Percentiles rank a stretch among this genome's conserved stretches.
These are phyloP conservation scores for Fragum whitleyi DNA, from an alignment of 2,888 invertebrate genomes.

Conservation along the genomic window DNA sequence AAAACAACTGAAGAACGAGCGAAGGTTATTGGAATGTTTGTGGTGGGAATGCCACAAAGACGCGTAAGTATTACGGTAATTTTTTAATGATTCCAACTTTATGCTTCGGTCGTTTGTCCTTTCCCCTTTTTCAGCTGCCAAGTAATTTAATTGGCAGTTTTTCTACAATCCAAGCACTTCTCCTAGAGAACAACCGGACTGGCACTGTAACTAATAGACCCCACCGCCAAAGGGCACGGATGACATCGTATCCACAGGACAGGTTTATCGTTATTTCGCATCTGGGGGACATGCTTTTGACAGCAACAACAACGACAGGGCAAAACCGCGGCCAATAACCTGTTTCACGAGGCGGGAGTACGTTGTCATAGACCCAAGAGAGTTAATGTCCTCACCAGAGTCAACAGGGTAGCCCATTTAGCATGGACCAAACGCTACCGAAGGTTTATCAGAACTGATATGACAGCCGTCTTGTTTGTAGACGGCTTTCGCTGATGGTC, in stretches of 20 bases:
- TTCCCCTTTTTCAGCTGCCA: constrained; percentile 25
- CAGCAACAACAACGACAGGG: not conserved
- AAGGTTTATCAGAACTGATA: constrained; percentile 21
- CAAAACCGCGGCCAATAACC: not conserved
- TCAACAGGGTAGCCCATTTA: not conserved
- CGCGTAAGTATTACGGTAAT: not conserved
- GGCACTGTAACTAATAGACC: constrained; percentile 32
- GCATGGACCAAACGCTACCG: not conserved
- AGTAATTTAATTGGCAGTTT: constrained; percentile 7
- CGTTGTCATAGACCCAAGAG: not conserved
- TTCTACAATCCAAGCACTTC: too few species aligned
- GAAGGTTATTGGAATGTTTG: too few species aligned
- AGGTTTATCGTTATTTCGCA: constrained; percentile 24
- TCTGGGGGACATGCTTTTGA: not conserved
- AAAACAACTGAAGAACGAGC: constrained; percentile 20
- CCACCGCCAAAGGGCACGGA: constrained; percentile 3
- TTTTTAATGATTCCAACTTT: constrained; percentile 10
- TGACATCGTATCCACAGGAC: constrained; percentile 25
- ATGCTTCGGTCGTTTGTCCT: too few species aligned
- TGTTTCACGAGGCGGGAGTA: not conserved
- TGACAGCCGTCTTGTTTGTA: constrained; percentile 25
- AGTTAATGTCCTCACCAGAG: not conserved
- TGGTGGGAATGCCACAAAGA: constrained; percentile 1
- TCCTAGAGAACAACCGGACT: constrained; percentile 29
- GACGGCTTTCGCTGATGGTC: constrained; percentile 27